These are phyloP conservation scores for Drosophila peninsularis DNA, from an alignment of 2,888 invertebrate species.

Conservation along the genomic window DNA sequence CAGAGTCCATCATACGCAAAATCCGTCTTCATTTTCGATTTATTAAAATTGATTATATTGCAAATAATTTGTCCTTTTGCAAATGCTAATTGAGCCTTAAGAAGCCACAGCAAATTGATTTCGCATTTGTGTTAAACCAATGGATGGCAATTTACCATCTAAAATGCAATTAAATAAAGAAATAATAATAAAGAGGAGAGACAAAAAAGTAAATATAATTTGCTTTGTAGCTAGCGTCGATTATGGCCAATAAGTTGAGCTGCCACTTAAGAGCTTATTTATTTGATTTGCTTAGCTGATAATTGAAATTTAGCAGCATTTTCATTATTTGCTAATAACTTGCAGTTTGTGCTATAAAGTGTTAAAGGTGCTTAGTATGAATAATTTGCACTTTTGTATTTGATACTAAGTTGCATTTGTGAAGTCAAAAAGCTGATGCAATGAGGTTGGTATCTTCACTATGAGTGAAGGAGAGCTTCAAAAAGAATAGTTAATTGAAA, in stretches of 20 bases:
- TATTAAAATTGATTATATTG: slow-evolving; percentile 8
- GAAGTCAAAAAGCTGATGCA: neutral
- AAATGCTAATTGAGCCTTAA: slow-evolving; percentile 19
- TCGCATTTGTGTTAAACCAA: neutral
- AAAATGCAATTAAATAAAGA: slow-evolving; percentile 11
- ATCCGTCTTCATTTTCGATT: neutral
- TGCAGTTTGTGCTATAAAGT: neutral
- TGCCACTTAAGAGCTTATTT: neutral
- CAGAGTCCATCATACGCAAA: neutral
- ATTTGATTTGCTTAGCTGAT: slow-evolving; percentile 4
- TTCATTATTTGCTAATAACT: neutral
- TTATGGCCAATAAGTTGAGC: neutral
- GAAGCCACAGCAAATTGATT: slow-evolving; percentile 15
- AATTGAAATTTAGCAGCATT: neutral
- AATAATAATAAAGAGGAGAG: neutral
- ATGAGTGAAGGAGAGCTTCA: neutral
- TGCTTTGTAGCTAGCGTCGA: neutral
- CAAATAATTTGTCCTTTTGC: neutral
- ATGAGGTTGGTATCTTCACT: neutral
- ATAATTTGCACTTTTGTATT: neutral
- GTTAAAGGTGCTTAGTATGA: neutral
- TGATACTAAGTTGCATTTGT: neutral
- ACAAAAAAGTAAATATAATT: neutral
- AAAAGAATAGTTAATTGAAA: too few relatives aligned
- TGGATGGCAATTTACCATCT: neutral